Base-by-base conservation (phyloP, 92 coral and sea anemone species). In the Epizoanthus illoricatus region DNA sequence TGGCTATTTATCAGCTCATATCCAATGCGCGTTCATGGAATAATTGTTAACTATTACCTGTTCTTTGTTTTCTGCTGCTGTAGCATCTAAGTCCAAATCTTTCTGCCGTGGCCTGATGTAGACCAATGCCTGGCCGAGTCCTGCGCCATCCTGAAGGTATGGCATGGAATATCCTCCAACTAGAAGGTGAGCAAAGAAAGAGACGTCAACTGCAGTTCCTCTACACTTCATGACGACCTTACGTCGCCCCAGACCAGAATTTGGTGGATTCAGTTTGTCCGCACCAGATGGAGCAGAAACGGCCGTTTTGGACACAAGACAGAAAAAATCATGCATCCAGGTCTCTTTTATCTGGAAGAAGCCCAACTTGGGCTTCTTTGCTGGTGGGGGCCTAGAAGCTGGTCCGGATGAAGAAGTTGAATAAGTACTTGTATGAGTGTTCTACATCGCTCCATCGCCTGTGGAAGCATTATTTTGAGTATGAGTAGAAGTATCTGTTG, bases 241-340 rank as follows among this genome's bases (percentile, higher is more conserved):
- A 59, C 62, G 71, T 52, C 69, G 57, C 39, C 87, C 81, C 65
- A 84, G 87, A 9, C 87, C 87, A 64, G 87, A 60, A 84, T 84
- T 74, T 82, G 74, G 82, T 39, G 65, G 82, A 66, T 23, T 49
- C 15, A 84, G 65, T 67, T 65, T 84, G 15, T 74, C 65, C 45
- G 16, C 19, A 33, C 65, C 49, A n/a, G 62, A 17, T 74, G 75
- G 87, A 0, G 65, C 82, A 55, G 68, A 40, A 19, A 42, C 65
- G 39, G 67, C 82, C 39, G 65, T 73, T 41, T 7, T 84, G 67
- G 69, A 24, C 33, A 76, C 82, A 15, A 74, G 43, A 61, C 82
- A 84, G 62, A 84, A 74, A 54, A 74, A 84, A 8, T 84, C 82
- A 66, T 84, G 87, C 36, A 82, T 84, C 87, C 87, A 84, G 69